Base-by-base conservation (phyloP, 2,888 invertebrate genomes). In the Andrena minutula region DNA sequence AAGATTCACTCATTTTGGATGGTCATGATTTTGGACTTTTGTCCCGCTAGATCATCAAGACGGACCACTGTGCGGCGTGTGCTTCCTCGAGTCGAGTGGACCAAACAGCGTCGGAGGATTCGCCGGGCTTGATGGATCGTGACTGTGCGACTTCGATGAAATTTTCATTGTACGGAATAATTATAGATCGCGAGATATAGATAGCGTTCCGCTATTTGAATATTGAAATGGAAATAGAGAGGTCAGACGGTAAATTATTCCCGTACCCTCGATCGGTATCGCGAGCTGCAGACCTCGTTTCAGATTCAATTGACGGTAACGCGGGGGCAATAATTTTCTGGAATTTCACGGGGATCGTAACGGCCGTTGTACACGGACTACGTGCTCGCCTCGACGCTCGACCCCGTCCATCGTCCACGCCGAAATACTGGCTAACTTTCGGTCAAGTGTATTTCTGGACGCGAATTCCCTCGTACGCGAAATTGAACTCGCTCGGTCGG, bases 391-490 rank as follows among this genome's bases (percentile, higher is more conserved):
- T 32, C 72, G 61, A 70, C 41, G 49, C 8, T 60, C 56, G 73
- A 49, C 32, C 53, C 28, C 30, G 58, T 73, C 69, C 64, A 75
- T 80, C 74, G 61, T 68, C 72, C 64, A 51, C 80, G 47, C 72
- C 69, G 75, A 65, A 73, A 80, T 73, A 49, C 60, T 28, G 20
- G 60, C 61, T 60, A 51, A 81, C 51, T 65, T 75, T 75, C 75
- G 75, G 60, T 75, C 75, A 53, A 65, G 70, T 41, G 69, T 83
- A 83, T 83, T 83, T 81, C 70, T 81, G 73, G 81, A 73, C 41
- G 30, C 72, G 72, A 80, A 77, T 75, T 58, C 69, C 28, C 69
- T 32, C 51, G 63, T 77, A 58, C 58, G 56, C 72, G 72, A 80
- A 77, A 64, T 69, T 64, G 49, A 60, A 79, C 61, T 53, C 61